Evolutionary conservation across 2,888 invertebrate species (phyloP).

Genomic region (Adelognathus sp.): DNA sequence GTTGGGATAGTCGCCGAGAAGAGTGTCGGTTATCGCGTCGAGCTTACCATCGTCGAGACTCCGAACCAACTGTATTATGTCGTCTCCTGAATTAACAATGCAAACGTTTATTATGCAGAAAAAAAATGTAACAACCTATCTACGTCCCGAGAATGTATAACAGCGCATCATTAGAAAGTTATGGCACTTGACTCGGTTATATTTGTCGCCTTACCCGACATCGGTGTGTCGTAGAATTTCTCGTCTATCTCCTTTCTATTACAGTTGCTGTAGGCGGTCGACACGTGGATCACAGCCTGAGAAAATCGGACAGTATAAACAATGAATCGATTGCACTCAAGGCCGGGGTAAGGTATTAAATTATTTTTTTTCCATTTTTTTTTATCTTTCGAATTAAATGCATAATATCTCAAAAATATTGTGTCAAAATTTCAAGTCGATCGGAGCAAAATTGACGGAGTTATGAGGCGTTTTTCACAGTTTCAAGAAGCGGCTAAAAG

Average conservation of each 20-base stretch:
- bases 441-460: too few species aligned
- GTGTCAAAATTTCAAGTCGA: too few species aligned
- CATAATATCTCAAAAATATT: too few species aligned
- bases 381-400: too few species aligned
- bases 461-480: too few species aligned
- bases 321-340: not conserved
- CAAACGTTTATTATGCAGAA: not conserved
- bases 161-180: not conserved
- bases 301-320: conserved; percentile 58
- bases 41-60: conserved; percentile 78
- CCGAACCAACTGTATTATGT: conserved; percentile 76
- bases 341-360: too few species aligned
- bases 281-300: conserved; percentile 89
- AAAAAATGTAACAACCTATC: not conserved
- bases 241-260: conserved; percentile 77
- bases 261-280: conserved; percentile 92
- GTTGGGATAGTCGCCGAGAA: conserved; percentile 84
- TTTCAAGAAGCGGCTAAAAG: too few species aligned
- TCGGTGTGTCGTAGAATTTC: conserved; percentile 79
- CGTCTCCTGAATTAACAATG: conserved; percentile 71
- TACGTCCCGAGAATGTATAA: not conserved
- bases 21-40: conserved; percentile 72
- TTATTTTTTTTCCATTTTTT: too few species aligned
- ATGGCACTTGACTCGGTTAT: not conserved
- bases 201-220: conserved; percentile 66